phyloP scores from a whole-genome alignment of 2,113 vertebrate species.

The Cyanistes caeruleus region DNA sequence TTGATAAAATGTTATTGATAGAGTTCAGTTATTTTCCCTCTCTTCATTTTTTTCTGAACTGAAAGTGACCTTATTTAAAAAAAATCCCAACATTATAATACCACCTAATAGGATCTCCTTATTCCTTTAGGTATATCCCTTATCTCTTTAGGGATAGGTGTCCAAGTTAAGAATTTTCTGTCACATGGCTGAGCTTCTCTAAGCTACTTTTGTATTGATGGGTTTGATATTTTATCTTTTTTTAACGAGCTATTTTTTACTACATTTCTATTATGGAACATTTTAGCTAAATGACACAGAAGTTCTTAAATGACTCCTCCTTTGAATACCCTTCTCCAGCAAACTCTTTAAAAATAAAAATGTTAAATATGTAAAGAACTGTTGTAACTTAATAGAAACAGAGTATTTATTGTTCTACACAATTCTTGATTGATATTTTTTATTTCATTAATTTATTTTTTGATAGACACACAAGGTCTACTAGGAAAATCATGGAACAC shows the following conservation, averaged over 20 bases:
- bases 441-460: not conserved
- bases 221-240: not conserved
- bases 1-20: not conserved
- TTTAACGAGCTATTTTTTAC: not conserved
- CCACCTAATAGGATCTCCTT: not conserved
- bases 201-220: not conserved
- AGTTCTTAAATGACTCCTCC: not conserved
- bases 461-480: not conserved
- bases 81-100: not conserved
- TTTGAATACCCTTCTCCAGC: not conserved
- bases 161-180: not conserved
- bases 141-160: not conserved
- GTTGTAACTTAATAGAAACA: not conserved
- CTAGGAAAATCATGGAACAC: not conserved
- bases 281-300: not conserved
- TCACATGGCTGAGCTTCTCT: not conserved
- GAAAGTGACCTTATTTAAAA: not conserved
- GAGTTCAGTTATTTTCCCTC: not conserved
- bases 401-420: not conserved
- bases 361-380: not conserved
- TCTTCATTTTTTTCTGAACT: not conserved
- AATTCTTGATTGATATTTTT: too few species aligned
- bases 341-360: not conserved
- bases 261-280: not conserved
- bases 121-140: not conserved